Base-by-base conservation (phyloP, 2,113 vertebrate genomes). In the Porphyrio hochstetteri region DNA sequence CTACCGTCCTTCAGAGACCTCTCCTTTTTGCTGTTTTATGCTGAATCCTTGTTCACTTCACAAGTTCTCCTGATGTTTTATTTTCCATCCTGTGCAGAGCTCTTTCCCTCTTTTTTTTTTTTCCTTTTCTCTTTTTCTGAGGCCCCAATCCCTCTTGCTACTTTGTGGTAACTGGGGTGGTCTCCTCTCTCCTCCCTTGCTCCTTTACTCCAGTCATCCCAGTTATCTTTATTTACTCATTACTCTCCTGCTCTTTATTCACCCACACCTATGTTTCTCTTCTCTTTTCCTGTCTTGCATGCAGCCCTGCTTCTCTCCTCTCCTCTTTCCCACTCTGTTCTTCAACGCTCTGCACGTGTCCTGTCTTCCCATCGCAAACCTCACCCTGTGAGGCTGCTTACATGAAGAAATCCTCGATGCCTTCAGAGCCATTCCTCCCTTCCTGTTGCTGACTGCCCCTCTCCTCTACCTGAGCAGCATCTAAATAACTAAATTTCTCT, bases 1-100 rank as follows among this genome's bases (percentile, higher is more conserved):
- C 90, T 42, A 40, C 67, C 63, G 71, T 68, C 90, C 88, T 94
- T 92, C 86, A 90, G 80, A 96, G 65, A 61, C 33, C 36, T 87
- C 75, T 57, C 35, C 35, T 80, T 53, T 93, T 55, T 82, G 42
- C 70, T 55, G 4, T 81, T 96, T 93, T 84, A 64, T 87, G 57
- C 68, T 81, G 72, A 90, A 60, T 75, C 52, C 23, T 56, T 88
- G 5, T 79, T 92, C 27, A 48, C 52, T 74, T 36, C 0, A 46
- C 60, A 82, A 84, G 25, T 75, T 90, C n/a, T 87, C 68, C 53
- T 63, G 25, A 56, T 70, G 42, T 12, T 93, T 79, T 88, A 35
- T 65, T 86, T 86, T 85, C 40, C 59, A 50, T 38, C 28, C 46
- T 2, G 0, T 82, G 52, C 59, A 86, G 67, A 40, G 13, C 38